Percentiles rank a stretch among this genome's conserved stretches.
phyloP scores from a whole-genome alignment of 1,140 invertebrate species.

The Caenorhabditis inopinata region DNA sequence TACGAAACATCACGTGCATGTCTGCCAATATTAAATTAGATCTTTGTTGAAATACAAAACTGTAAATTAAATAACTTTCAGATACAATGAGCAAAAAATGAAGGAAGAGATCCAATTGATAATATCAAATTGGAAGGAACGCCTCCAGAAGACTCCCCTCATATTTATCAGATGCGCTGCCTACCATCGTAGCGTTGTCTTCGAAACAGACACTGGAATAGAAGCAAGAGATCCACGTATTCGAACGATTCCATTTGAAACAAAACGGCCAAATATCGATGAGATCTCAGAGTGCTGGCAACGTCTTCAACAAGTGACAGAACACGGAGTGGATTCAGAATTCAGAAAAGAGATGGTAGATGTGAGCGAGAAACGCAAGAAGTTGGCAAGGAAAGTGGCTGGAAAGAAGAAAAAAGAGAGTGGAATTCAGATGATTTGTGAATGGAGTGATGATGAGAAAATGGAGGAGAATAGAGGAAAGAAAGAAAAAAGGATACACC shows the following conservation, averaged over 20 bases:
- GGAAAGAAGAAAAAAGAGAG: constrained; percentile 22
- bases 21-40: too few relatives aligned
- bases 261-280: constrained; percentile 77
- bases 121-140: constrained; percentile 73
- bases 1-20: too few relatives aligned
- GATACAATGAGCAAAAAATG: constrained; percentile 40
- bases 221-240: constrained; percentile 69
- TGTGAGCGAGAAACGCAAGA: neutral
- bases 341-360: neutral
- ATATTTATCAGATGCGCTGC: constrained; percentile 79
- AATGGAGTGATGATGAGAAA: constrained; percentile 18
- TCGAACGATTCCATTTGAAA: constrained; percentile 79
- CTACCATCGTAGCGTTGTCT: constrained; percentile 67
- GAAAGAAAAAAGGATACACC: neutral
- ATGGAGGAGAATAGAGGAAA: neutral
- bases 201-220: neutral
- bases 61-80: constrained; percentile 57
- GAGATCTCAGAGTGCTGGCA: constrained; percentile 79
- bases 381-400: constrained; percentile 3
- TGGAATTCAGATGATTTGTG: neutral
- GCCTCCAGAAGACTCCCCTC: constrained; percentile 74
- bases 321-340: constrained; percentile 71
- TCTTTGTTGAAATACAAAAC: constrained; percentile 52
- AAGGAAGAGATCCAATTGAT: constrained; percentile 73
- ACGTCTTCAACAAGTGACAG: constrained; percentile 74